Evolutionary conservation across 2,113 vertebrate genomes (phyloP).

Genomic region (Hypanus sabinus): DNA sequence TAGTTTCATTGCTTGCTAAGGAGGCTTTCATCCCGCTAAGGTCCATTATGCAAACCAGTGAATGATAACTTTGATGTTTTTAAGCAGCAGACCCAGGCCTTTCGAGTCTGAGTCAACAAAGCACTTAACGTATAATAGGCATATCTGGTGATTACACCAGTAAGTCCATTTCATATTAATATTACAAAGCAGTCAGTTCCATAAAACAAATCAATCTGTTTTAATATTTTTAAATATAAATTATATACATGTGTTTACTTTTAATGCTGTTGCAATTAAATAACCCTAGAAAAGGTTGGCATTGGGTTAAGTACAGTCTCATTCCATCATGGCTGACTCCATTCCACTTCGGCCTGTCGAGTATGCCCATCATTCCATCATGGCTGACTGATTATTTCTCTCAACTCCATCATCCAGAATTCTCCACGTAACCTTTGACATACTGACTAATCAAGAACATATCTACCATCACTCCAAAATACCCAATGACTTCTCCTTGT

Average conservation of each 20-base stretch:
- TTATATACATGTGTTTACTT: too few species aligned
- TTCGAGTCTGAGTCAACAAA: conserved; percentile 13
- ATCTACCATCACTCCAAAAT: too few species aligned
- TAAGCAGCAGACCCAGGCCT: conserved; percentile 1
- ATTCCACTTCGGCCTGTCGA: too few species aligned
- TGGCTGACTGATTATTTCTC: too few species aligned
- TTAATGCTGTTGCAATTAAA: too few species aligned
- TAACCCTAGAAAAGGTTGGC: background rate
- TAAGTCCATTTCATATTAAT: background rate
- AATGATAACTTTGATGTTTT: conserved; percentile 37
- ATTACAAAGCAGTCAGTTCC: background rate
- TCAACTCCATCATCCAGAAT: too few species aligned
- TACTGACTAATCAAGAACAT: too few species aligned
- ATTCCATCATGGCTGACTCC: too few species aligned
- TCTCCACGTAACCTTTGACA: too few species aligned
- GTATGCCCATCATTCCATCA: too few species aligned
- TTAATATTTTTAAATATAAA: background rate
- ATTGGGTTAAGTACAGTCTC: background rate
- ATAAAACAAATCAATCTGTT: too few species aligned
- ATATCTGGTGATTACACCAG: background rate
- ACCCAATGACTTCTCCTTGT: too few species aligned
- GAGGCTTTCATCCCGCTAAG: conserved; percentile 33
- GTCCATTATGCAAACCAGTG: conserved; percentile 33
- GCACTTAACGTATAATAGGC: background rate
- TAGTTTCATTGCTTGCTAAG: conserved; percentile 55